Conservation (phyloP, 2,797 vertebrate genomes). For the Diplodus sargus region DNA sequence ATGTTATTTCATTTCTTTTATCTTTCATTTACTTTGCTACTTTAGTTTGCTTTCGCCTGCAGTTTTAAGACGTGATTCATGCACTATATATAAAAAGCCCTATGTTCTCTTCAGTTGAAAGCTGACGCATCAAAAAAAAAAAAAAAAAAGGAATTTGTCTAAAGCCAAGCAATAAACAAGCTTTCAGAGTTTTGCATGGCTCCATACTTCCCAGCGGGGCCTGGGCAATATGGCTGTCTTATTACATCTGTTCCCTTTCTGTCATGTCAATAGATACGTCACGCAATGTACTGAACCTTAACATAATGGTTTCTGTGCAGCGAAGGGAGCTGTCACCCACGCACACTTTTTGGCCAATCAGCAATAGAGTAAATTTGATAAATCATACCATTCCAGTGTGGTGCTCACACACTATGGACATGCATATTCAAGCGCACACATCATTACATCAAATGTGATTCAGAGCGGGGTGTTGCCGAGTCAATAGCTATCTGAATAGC, state of each 20-base stretch:
- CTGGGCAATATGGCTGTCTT: slow-evolving; percentile 35
- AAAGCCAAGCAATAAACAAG: slow-evolving; percentile 33
- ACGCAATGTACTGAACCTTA: slow-evolving; percentile 1
- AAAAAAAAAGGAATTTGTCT: slow-evolving; percentile 7
- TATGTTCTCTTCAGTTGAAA: slow-evolving; percentile 26
- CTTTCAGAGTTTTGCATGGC: slow-evolving; percentile 17
- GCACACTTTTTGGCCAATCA: slow-evolving; percentile 20
- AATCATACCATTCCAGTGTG: slow-evolving; percentile 10
- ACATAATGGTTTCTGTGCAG: slow-evolving; percentile 10
- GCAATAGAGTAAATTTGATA: slow-evolving; percentile 17
- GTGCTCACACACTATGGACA: slow-evolving; percentile 19
- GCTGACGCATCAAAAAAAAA: slow-evolving; percentile 30
- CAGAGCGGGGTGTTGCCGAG: slow-evolving; percentile 58
- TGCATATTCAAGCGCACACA: slow-evolving; percentile 55
- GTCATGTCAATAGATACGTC: slow-evolving; percentile 23
- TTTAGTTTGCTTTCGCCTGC: slow-evolving; percentile 1
- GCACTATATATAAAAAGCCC: slow-evolving; percentile 30
- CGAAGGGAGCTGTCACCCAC: slow-evolving; percentile 4
- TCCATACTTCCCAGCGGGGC: slow-evolving; percentile 24
- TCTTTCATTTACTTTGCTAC: slow-evolving; percentile 28
- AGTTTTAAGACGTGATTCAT: slow-evolving; percentile 11
- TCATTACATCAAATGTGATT: slow-evolving; percentile 66
- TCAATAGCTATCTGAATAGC: slow-evolving; percentile 69
- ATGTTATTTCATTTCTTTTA: slow-evolving; percentile 1
- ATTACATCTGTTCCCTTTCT: slow-evolving; percentile 31